Conservation (phyloP, 2,797 vertebrate species). For the Gadopsis bispinosus region DNA sequence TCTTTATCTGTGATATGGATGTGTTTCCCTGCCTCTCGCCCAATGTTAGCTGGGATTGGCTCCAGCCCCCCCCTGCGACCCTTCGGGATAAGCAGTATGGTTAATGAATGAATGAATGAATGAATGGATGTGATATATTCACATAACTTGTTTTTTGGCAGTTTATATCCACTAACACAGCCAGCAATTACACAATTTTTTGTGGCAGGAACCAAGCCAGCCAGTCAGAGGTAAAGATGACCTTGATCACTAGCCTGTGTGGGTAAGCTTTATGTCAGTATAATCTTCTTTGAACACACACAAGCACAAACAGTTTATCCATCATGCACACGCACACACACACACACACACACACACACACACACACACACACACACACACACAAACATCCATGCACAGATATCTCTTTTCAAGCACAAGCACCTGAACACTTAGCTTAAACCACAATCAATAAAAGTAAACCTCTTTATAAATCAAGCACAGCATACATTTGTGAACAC, state of each 20-base stretch:
- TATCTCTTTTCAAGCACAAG: constrained; percentile 8
- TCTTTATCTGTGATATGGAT: not conserved
- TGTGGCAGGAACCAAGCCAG: not conserved
- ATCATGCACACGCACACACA: not conserved
- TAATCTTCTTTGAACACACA: not conserved
- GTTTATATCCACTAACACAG: not conserved
- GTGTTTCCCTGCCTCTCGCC: too few relatives aligned
- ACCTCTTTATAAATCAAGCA: not conserved
- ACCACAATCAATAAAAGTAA: constrained; percentile 15
- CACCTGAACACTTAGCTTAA: not conserved
- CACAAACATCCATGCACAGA: not conserved
- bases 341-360: not conserved
- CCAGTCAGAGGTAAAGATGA: constrained; percentile 4
- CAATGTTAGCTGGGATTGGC: too few relatives aligned
- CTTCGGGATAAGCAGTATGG: too few relatives aligned
- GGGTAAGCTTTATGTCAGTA: not conserved
- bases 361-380: not conserved
- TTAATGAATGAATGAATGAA: too few relatives aligned
- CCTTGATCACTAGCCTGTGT: constrained; percentile 7
- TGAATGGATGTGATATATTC: too few relatives aligned
- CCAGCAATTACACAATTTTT: not conserved
- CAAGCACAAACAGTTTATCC: too few relatives aligned
- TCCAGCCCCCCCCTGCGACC: too few relatives aligned
- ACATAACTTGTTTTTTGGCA: not conserved
- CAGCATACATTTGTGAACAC: not conserved